Base-by-base conservation (phyloP, 2,888 invertebrate genomes). In the Fragum fragum region DNA sequence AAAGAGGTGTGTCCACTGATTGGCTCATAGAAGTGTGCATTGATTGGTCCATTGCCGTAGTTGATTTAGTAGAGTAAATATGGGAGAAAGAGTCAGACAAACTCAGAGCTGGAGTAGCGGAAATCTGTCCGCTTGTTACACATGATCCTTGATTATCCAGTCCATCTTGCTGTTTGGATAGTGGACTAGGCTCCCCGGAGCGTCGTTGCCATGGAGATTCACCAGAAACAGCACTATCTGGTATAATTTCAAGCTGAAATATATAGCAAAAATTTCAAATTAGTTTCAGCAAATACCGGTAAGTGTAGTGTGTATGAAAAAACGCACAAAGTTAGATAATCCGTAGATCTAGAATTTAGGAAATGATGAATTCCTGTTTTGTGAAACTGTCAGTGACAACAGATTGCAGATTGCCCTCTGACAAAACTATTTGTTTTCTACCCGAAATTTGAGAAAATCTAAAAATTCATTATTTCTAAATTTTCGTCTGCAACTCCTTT, bases 161-260 rank as follows among this genome's bases (percentile, higher is more conserved):
- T 39, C 73, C 74, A 21, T 79, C 82, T 63, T 75, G 81, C 36
- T 83, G 61, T 53, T 71, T 73, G 18, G 81, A 77, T 61, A 83
- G 69, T 18, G 81, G 81, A 66, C 83, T 81, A 36, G 74, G 79
- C 36, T 86, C 83, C 29, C 77, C 73, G 23, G 79, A 82, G 66
- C 83, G 76, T 32, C 83, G 83, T 82, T 85, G 76, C 87, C 88
- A 87, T 81, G 86, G 85, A 69, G 83, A 85, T 52, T 82, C 83
- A 71, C 61, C 57, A 76, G 81, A 69, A 26, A 55, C 59, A 61
- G 61, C 42, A n/a, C 59, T 61, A 69, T 72, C 72, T 39, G 78
- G 66, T 61, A 42, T 42, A n/a, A 61, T 71, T 52, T 73, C 81
- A 68, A 61, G 57, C 81, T 81, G 73, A 61, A 55, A 79, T 5